Evolutionary conservation across 2,113 vertebrate species (phyloP).

Genomic region (Plectropomus leopardus): DNA sequence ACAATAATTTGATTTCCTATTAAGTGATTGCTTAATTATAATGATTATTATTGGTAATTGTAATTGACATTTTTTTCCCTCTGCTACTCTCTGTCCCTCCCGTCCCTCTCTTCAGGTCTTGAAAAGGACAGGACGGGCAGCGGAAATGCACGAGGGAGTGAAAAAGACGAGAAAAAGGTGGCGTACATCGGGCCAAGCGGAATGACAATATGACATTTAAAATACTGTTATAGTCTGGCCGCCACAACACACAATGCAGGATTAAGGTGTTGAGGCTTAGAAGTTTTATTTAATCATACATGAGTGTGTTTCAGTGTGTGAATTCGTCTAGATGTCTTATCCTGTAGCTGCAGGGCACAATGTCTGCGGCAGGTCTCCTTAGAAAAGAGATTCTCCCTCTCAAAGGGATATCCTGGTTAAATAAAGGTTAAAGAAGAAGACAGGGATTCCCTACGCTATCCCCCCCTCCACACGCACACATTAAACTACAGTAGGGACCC

Average conservation of each 20-base stretch:
- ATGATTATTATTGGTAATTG: constrained; percentile 87
- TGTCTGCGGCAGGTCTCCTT: constrained; percentile 63
- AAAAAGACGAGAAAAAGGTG: constrained; percentile 9
- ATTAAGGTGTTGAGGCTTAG: constrained; percentile 41
- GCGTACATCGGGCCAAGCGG: not conserved
- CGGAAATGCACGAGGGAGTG: not conserved
- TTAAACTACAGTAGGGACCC: constrained; percentile 75
- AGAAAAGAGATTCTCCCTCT: constrained; percentile 67
- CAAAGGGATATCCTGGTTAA: constrained; percentile 76
- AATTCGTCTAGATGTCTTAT: constrained; percentile 44
- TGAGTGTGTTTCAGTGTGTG: constrained; percentile 38
- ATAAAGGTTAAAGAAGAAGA: constrained; percentile 77
- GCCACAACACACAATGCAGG: constrained; percentile 12
- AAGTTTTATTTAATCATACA: constrained; percentile 72
- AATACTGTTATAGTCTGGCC: constrained; percentile 3
- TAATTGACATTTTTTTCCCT: constrained; percentile 78
- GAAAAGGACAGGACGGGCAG: constrained; percentile 36
- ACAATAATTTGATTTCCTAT: constrained; percentile 86
- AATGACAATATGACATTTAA: constrained; percentile 15
- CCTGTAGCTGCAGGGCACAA: constrained; percentile 75
- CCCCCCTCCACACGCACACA: constrained; percentile 44
- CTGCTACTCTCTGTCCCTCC: constrained; percentile 7
- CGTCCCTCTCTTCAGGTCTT: constrained; percentile 22
- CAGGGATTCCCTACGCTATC: constrained; percentile 53
- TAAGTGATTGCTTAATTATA: constrained; percentile 88